Evolutionary conservation across 2,113 vertebrate species (phyloP).

Genomic region (Sphyrna mokarran): DNA sequence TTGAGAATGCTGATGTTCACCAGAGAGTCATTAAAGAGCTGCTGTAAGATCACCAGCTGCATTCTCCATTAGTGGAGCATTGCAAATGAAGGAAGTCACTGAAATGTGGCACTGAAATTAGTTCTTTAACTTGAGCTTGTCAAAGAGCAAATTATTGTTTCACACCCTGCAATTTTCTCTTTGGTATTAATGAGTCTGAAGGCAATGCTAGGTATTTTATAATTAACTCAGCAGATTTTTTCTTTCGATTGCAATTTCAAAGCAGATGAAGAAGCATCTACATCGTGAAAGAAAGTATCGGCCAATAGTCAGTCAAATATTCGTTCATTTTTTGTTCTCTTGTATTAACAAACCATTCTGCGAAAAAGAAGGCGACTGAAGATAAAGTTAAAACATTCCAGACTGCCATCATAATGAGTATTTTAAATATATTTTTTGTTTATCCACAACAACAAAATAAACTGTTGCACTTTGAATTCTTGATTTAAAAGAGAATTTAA

Average conservation of each 20-base stretch:
- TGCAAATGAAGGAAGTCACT: conserved; percentile 20
- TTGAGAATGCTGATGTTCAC: not conserved
- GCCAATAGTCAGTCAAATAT: not conserved
- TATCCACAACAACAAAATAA: not conserved
- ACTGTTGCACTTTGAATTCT: not conserved
- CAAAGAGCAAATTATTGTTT: conserved; percentile 26
- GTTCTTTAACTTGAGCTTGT: conserved; percentile 23
- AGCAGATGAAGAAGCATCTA: not conserved
- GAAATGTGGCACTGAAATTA: conserved; percentile 15
- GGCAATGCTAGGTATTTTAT: not conserved
- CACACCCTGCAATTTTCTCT: not conserved
- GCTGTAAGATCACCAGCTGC: not conserved
- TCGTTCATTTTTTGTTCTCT: not conserved
- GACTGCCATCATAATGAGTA: not conserved
- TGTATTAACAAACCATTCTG: not conserved
- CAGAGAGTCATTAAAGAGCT: not conserved
- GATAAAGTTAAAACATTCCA: not conserved
- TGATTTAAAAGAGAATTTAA: not conserved
- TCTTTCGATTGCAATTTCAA: conserved; percentile 4
- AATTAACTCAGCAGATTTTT: conserved; percentile 31
- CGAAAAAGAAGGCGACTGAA: not conserved
- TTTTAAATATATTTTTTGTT: not conserved
- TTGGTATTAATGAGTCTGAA: conserved; percentile 21
- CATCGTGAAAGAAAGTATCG: not conserved
- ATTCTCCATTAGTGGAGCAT: not conserved